Evolutionary conservation across 2,888 invertebrate species (phyloP), one percentile per base, ranked within the genome.

Genomic region (Heliconius charithonia): DNA sequence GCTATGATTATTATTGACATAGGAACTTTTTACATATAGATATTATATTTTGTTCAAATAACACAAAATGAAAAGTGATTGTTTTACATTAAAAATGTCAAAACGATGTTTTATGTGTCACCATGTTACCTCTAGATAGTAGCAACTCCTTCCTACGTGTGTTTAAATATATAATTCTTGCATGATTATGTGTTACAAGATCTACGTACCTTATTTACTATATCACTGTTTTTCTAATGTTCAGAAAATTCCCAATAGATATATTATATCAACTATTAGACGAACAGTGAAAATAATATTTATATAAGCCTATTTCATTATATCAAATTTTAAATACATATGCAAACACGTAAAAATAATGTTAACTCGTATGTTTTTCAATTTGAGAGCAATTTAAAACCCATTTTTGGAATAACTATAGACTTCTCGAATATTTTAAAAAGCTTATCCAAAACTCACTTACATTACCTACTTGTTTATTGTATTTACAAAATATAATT

Each of bases 221-320:
- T 56, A 29, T 62, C 70, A 19, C 63, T 41, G 32, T 71, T 77
- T 71, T n/a, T 71, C 29, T 71, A 51, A 70, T 76, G 4, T 56
- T 59, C 3, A 67, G 25, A 37, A 59, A 13, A 59, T 66, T 22
- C 16, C 6, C 16, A 19, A 45, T 4, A 51, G 19, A 51, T 62
- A 25, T 25, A 25, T 13, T 63, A 13, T 27, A 16, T 27, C 3
- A 13, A 16, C 16, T 63, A 67, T 67, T 67, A n/a, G 67, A 63
- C 45, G n/a, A 71, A 51, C 62, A 29, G 29, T 62, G 70, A 71
- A 12, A 0, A 66, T 22, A 29, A 25, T 22, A n/a, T n/a, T n/a
- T n/a, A n/a, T n/a, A 76, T 59, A 76, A 76, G 71, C 71, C 62
- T 63, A 63, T 70, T 70, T 71, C 63, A 77, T 72, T 63, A 3